Base-by-base conservation (phyloP, 2,888 invertebrate species). In the Gastrophysa polygoni region DNA sequence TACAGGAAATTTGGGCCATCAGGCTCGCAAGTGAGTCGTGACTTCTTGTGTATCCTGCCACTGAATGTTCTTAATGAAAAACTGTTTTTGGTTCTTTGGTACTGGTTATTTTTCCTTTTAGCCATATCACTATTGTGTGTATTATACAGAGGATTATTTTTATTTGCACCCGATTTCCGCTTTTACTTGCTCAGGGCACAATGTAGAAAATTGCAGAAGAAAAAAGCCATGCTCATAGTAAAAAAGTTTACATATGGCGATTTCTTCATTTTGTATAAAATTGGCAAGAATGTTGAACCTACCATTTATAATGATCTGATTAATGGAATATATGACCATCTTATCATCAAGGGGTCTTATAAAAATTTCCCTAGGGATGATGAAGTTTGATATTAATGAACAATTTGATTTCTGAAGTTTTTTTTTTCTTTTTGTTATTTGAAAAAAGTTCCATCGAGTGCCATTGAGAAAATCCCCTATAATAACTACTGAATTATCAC, bases 31-130 rank as follows among this genome's bases (percentile, higher is more conserved):
- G 85, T 88, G 71, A 74, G 79, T 0, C 82, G 83, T 64, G 90
- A 91, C 73, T 85, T 87, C 0, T 82, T 92, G 0, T 93, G 93
- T 71, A 84, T 92, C n/a, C 81, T 93, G 11, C 89, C 92, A 0
- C 74, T 92, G 7, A 93, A 93, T 74, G 88, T 91, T 68, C 85
- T 93, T 46, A 92, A 93, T 75, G 92, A 92, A 75, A 93, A 92
- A 77, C 86, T 92, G 68, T 91, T 90, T 73, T 83, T 89, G 1
- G 85, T 91, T 51, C 79, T 91, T 0, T 91, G 91, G 90, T 86
- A 89, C 76, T 92, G 93, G 90, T 84, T 92, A 11, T 82, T 89
- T 20, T 77, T 88, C 47, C 83, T 93, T 54, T 82, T 88, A 1
- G 74, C 87, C 3, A 70, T 90, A 16, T 87, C 91, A 0, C 82